A percentile compares a stretch with the other conserved stretches of the same genome.
phyloP scores from a whole-genome alignment of 2,113 vertebrate genomes.

The Suncus etruscus region DNA sequence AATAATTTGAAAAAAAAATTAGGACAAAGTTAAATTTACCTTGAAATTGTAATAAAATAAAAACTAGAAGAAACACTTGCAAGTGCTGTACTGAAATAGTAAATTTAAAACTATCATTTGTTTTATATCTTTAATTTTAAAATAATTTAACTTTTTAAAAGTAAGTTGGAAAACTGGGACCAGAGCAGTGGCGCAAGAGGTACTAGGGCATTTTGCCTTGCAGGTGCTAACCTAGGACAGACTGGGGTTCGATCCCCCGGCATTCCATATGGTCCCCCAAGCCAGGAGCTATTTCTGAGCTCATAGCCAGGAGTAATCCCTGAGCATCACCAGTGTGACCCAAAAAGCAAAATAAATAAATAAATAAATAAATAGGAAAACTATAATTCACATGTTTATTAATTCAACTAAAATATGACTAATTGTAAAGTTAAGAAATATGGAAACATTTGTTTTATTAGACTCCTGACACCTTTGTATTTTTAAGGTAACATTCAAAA shows the following conservation, averaged over 20 bases:
- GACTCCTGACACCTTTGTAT: slow-evolving; percentile 67
- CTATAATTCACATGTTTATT: slow-evolving; percentile 72
- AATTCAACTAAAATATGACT: slow-evolving; percentile 65
- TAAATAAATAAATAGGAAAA: slow-evolving; percentile 56
- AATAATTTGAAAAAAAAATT: not conserved
- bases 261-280: no score
- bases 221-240: no score
- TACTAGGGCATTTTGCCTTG: no score
- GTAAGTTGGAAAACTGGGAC: slow-evolving; percentile 29
- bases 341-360: no score
- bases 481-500: slow-evolving; percentile 66
- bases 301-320: no score
- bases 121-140: slow-evolving; percentile 75
- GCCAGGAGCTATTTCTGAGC: no score
- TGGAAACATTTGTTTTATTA: slow-evolving; percentile 72
- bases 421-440: slow-evolving; percentile 62
- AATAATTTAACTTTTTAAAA: slow-evolving; percentile 69
- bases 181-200: no score
- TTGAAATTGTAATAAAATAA: slow-evolving; percentile 57
- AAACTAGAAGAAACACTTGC: slow-evolving; percentile 64
- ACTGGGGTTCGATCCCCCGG: no score
- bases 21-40: not conserved
- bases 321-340: no score
- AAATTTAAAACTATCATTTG: slow-evolving; percentile 71
- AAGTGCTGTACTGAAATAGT: slow-evolving; percentile 64